Conservation (phyloP, 2,888 invertebrate species). For the Eurytoma adleriae region DNA sequence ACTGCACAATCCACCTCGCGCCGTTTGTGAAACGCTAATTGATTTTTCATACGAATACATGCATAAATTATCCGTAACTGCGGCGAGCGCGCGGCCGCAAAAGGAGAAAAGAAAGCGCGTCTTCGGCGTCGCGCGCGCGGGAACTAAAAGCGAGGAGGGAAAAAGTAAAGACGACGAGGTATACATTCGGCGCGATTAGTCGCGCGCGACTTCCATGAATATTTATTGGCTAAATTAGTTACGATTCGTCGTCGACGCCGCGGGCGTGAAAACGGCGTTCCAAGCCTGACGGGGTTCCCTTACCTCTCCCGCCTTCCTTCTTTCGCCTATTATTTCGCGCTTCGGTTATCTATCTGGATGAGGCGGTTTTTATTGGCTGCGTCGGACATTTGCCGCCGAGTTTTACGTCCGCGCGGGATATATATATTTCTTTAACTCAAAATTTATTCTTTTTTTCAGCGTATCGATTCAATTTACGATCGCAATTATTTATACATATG, state of each 20-base stretch:
- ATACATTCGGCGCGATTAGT: constrained; percentile 59
- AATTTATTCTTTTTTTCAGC: background rate
- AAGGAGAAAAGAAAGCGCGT: constrained; percentile 23
- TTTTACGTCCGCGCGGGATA: constrained; percentile 32
- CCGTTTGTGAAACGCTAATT: constrained; percentile 34
- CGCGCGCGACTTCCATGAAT: constrained; percentile 69
- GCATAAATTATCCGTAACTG: constrained; percentile 45
- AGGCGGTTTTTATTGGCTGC: constrained; percentile 51
- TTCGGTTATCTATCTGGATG: constrained; percentile 35
- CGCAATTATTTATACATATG: no score
- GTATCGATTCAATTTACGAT: background rate
- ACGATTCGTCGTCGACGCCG: constrained; percentile 61
- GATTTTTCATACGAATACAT: constrained; percentile 51
- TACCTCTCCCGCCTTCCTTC: constrained; percentile 28
- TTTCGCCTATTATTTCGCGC: constrained; percentile 20
- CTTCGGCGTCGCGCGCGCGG: constrained; percentile 16
- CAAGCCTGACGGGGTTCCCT: constrained; percentile 50
- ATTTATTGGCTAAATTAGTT: constrained; percentile 71
- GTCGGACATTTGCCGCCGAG: constrained; percentile 39
- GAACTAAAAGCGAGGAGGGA: constrained; percentile 49
- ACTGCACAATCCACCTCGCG: constrained; percentile 21
- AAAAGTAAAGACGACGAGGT: constrained; percentile 11
- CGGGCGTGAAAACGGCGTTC: constrained; percentile 61
- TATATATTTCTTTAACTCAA: background rate
- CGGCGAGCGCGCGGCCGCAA: background rate